These are phyloP conservation scores for Dolichoris vasculosae DNA, from an alignment of 1,140 invertebrate genomes.

Conservation along the genomic window DNA sequence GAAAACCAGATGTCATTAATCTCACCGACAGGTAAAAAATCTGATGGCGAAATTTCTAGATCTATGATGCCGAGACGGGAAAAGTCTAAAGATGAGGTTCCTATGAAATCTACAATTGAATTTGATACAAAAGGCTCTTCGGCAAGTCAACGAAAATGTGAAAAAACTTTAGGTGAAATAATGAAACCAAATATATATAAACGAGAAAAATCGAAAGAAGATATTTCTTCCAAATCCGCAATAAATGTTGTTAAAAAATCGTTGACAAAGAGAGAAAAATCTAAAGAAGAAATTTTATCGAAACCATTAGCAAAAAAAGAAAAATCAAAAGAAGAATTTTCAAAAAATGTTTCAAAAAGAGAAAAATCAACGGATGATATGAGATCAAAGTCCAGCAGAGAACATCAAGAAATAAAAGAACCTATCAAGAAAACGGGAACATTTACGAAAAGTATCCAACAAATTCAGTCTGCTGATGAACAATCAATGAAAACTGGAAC, in stretches of 20 bases:
- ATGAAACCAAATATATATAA: conserved; percentile 35
- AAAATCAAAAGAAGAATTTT: conserved; percentile 42
- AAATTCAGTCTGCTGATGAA: conserved; percentile 11
- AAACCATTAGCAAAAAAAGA: neutral
- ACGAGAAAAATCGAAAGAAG: conserved; percentile 17
- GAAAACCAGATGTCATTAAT: conserved; percentile 42
- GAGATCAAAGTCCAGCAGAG: neutral
- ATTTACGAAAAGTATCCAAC: neutral
- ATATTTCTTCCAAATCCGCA: neutral
- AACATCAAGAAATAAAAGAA: neutral
- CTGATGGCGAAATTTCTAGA: too few relatives aligned
- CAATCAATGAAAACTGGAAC: neutral
- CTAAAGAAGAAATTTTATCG: conserved; percentile 17
- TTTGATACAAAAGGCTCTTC: conserved; percentile 16
- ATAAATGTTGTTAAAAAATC: conserved; percentile 1
- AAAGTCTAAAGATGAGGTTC: conserved; percentile 23
- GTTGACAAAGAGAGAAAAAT: conserved; percentile 44
- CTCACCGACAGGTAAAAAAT: conserved; percentile 58
- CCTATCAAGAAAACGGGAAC: neutral
- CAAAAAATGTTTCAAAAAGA: conserved; percentile 11
- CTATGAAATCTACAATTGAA: conserved; percentile 9
- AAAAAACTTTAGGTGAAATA: conserved; percentile 42
- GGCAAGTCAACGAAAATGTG: neutral
- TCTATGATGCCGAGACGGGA: too few relatives aligned
- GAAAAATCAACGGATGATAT: conserved; percentile 40